Percentiles rank a stretch among this genome's conserved stretches.
These are phyloP conservation scores for Baronia brevicornis DNA, from an alignment of 2,888 invertebrate species.

Conservation along the genomic window DNA sequence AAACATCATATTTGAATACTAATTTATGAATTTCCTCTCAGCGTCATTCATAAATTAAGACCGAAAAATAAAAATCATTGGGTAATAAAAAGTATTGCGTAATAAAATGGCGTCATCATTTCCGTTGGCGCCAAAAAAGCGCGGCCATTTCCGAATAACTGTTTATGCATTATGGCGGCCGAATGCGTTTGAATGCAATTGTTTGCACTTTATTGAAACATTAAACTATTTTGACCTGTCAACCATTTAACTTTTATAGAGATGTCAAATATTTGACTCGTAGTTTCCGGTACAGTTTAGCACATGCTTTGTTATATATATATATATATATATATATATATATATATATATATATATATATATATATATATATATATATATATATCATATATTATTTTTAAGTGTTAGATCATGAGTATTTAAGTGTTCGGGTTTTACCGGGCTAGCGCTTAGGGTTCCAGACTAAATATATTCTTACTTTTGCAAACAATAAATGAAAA, in stretches of 20 bases:
- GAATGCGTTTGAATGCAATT: constrained; percentile 4
- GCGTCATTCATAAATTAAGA: constrained; percentile 4
- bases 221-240: background rate
- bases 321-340: too few relatives aligned
- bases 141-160: constrained; percentile 17
- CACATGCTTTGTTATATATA: too few relatives aligned
- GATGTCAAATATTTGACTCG: too few relatives aligned
- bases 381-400: too few relatives aligned
- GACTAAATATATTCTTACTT: too few relatives aligned
- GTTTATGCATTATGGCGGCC: constrained; percentile 14
- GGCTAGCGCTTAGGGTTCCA: too few relatives aligned
- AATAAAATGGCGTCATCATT: constrained; percentile 21
- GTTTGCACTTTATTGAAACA: constrained; percentile 4
- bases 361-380: too few relatives aligned
- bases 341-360: too few relatives aligned
- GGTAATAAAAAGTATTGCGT: constrained; percentile 22
- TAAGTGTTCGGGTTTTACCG: too few relatives aligned
- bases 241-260: background rate
- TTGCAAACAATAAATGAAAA: too few relatives aligned
- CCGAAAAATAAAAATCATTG: constrained; percentile 23
- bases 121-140: constrained; percentile 24
- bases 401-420: too few relatives aligned
- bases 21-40: constrained; percentile 10
- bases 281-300: too few relatives aligned
- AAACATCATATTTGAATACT: constrained; percentile 1